These are phyloP conservation scores for Polyommatus iphigenia DNA, from an alignment of 2,888 invertebrate species.

Conservation along the genomic window DNA sequence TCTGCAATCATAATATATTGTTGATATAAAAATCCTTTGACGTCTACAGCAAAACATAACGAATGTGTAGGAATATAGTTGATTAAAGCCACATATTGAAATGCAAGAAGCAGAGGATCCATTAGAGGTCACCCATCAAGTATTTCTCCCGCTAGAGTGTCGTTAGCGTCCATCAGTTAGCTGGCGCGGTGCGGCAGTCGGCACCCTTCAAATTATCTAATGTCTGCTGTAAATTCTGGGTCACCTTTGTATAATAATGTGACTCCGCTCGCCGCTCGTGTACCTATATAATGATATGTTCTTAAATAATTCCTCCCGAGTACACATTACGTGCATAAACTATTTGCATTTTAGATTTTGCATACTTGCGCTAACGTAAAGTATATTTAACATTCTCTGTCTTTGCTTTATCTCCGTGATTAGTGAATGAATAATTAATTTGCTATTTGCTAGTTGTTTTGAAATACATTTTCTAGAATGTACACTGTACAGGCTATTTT, in stretches of 20 bases:
- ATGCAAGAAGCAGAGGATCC: background rate
- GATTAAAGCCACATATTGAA: background rate
- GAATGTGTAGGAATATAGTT: background rate
- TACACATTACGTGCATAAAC: slow-evolving; percentile 35
- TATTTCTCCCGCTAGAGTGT: background rate
- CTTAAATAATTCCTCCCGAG: slow-evolving; percentile 36
- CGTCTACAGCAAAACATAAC: background rate
- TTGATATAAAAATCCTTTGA: background rate
- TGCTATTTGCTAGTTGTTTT: slow-evolving; percentile 6
- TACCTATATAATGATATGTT: slow-evolving; percentile 28
- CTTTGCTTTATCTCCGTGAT: slow-evolving; percentile 4
- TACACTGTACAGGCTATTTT: background rate
- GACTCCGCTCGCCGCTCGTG: slow-evolving; percentile 30
- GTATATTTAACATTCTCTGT: slow-evolving; percentile 14
- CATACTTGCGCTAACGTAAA: slow-evolving; percentile 29
- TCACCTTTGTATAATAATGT: slow-evolving; percentile 23
- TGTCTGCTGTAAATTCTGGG: slow-evolving; percentile 26
- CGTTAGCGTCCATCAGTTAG: slow-evolving; percentile 7
- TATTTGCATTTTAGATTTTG: slow-evolving; percentile 42
- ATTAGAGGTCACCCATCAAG: background rate
- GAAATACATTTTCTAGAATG: slow-evolving; percentile 1
- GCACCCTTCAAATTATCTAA: background rate
- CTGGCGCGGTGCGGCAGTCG: background rate
- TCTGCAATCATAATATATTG: background rate
- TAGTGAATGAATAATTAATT: slow-evolving; percentile 17